Percentiles rank a stretch among this genome's conserved stretches.
Evolutionary conservation across 2,113 vertebrate species (phyloP).

Genomic region (Deroptyus accipitrinus): DNA sequence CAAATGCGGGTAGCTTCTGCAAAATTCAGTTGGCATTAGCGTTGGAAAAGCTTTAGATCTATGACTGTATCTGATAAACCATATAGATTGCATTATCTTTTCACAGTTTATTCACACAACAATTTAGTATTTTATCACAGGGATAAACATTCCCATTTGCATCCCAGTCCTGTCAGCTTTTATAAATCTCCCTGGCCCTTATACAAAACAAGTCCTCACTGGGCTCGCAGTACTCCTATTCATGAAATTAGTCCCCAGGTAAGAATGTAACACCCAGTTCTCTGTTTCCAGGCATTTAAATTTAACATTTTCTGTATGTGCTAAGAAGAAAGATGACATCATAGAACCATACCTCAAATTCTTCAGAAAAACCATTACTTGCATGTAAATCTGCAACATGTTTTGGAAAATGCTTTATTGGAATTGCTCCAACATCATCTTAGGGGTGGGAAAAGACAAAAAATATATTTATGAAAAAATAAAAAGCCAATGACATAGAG

Average conservation of each 20-base stretch:
- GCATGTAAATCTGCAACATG: conserved; percentile 91
- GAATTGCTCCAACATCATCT: conserved; percentile 86
- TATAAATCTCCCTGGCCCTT: not conserved
- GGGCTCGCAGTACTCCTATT: not conserved
- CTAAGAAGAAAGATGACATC: conserved; percentile 46
- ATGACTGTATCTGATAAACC: not conserved
- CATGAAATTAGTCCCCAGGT: not conserved
- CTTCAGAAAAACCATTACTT: conserved; percentile 85
- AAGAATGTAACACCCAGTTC: not conserved
- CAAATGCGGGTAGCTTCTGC: not conserved
- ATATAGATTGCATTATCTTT: not conserved
- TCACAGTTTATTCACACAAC: not conserved
- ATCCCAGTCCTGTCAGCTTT: not conserved
- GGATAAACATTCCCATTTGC: not conserved
- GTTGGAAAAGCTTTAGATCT: not conserved
- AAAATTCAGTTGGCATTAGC: not conserved
- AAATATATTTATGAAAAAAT: conserved; percentile 51
- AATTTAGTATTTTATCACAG: not conserved
- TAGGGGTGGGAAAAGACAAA: conserved; percentile 57
- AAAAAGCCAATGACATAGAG: conserved; percentile 2
- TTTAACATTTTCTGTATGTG: not conserved
- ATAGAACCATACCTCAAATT: conserved; percentile 90
- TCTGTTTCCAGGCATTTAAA: not conserved
- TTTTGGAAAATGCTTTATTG: conserved; percentile 88
- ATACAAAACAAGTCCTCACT: not conserved